These are phyloP conservation scores for Phylloscopus whistleri DNA, from an alignment of 2,113 vertebrate species.

Conservation along the genomic window DNA sequence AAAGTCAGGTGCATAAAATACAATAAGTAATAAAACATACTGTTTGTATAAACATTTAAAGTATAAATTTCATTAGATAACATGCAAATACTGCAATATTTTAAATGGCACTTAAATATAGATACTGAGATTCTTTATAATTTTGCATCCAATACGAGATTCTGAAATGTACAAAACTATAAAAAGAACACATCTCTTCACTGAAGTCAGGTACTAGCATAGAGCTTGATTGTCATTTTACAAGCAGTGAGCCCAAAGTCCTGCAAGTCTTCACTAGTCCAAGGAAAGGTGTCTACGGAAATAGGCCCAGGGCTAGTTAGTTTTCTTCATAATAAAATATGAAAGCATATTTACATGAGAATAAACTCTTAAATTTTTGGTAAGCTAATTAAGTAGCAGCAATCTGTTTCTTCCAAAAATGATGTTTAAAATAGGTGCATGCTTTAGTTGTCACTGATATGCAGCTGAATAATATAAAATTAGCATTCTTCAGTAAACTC, in stretches of 20 bases:
- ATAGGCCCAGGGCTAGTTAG: conserved; percentile 38
- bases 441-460: not conserved
- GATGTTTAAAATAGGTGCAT: conserved; percentile 45
- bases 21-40: conserved; percentile 69
- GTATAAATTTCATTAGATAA: conserved; percentile 82
- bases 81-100: conserved; percentile 84
- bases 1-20: conserved; percentile 73
- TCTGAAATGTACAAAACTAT: conserved; percentile 73
- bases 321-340: conserved; percentile 73
- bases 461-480: conserved; percentile 9
- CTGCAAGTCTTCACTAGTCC: not conserved
- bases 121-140: conserved; percentile 68
- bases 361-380: conserved; percentile 72
- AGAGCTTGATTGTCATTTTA: conserved; percentile 85
- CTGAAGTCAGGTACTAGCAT: conserved; percentile 61
- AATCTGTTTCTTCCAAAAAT: conserved; percentile 66
- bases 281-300: not conserved
- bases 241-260: conserved; percentile 54
- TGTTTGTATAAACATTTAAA: conserved; percentile 75
- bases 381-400: conserved; percentile 77
- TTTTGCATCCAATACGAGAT: conserved; percentile 62
- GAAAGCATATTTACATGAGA: conserved; percentile 71
- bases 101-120: conserved; percentile 80
- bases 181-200: conserved; percentile 80
- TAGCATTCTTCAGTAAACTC: conserved; percentile 13